Percentiles rank a stretch among this genome's conserved stretches.
Evolutionary conservation across 1,140 invertebrate genomes (phyloP).

Genomic region (Trichomalopsis sarcophagae): DNA sequence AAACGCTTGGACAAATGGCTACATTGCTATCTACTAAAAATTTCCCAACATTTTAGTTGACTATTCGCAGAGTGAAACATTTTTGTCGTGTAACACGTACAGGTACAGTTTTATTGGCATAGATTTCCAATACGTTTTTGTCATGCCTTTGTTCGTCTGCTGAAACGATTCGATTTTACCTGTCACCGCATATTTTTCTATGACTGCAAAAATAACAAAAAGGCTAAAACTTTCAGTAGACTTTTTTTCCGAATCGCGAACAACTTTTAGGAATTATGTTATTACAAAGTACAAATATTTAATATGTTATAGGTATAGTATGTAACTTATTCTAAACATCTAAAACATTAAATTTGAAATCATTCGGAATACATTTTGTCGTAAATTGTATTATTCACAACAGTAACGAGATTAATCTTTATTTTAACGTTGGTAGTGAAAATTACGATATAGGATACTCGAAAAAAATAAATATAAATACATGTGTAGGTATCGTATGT

Average conservation of each 20-base stretch:
- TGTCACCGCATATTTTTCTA: neutral
- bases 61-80: neutral
- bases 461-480: no score
- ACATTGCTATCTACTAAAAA: neutral
- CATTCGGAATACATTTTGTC: neutral
- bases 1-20: no score
- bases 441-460: neutral
- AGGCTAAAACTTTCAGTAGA: neutral
- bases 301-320: no score
- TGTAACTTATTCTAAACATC: no score
- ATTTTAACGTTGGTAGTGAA: neutral
- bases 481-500: no score
- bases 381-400: neutral
- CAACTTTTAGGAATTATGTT: no score
- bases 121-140: constrained; percentile 17
- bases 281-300: no score
- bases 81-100: constrained; percentile 21
- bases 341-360: neutral
- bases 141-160: neutral
- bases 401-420: neutral
- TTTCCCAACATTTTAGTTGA: constrained; percentile 11
- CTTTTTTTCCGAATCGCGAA: neutral
- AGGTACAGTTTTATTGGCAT: constrained; percentile 30
- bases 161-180: constrained; percentile 25
- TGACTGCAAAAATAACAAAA: neutral